phyloP scores from a whole-genome alignment of 2,888 invertebrate genomes.

The Auanema sp. region DNA sequence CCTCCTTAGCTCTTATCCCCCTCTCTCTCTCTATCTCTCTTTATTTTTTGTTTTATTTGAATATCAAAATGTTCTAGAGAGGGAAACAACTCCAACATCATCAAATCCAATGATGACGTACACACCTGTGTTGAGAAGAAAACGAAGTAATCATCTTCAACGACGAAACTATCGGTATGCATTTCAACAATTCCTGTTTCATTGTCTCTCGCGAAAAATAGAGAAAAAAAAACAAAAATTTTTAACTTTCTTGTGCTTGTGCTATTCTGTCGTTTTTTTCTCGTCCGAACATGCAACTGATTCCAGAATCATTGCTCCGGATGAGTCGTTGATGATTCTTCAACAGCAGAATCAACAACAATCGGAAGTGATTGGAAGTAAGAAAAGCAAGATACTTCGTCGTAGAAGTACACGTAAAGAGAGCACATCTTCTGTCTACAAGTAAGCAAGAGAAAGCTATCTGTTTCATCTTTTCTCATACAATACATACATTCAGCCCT shows the following conservation, averaged over 20 bases:
- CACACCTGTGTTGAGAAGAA: conserved; percentile 5
- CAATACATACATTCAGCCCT: conserved; percentile 16
- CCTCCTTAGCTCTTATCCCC: too few species aligned
- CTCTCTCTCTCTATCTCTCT: too few species aligned
- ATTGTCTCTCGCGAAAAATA: too few species aligned
- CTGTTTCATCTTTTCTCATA: conserved; percentile 1
- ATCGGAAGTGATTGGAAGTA: not conserved
- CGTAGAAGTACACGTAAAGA: conserved; percentile 8
- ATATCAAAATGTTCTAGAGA: not conserved
- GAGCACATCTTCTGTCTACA: conserved; percentile 6
- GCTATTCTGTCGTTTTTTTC: conserved; percentile 4
- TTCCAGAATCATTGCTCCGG: conserved; percentile 20
- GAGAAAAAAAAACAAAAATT: too few species aligned
- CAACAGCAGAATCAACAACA: conserved; percentile 18
- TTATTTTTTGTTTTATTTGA: not conserved
- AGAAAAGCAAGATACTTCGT: conserved; percentile 5
- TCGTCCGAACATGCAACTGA: too few species aligned
- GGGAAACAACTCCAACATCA: conserved; percentile 2
- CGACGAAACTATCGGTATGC: conserved; percentile 1
- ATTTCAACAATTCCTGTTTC: too few species aligned
- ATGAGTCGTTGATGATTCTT: conserved; percentile 20
- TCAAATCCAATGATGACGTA: not conserved
- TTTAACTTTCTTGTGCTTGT: too few species aligned
- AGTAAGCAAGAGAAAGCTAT: not conserved
- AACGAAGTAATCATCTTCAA: not conserved